Evolutionary conservation across 2,797 vertebrate genomes (phyloP).

Genomic region (Onychomys leucogaster): DNA sequence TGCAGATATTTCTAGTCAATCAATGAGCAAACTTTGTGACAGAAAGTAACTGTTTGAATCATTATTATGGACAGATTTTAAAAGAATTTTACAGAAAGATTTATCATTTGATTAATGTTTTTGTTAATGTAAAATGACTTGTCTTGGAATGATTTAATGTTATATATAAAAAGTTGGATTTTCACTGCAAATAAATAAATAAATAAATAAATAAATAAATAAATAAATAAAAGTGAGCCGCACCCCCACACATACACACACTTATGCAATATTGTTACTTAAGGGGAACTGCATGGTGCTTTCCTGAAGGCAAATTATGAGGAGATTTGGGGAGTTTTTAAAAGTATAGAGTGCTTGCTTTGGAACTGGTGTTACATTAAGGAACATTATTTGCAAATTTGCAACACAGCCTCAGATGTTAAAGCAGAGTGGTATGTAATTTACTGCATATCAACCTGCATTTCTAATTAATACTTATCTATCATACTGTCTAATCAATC

Average conservation of each 20-base stretch:
- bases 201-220: not conserved
- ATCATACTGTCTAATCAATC: not conserved
- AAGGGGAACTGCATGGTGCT: not conserved
- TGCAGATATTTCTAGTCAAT: not conserved
- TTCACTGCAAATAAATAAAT: not conserved
- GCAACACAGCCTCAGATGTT: not conserved
- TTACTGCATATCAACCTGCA: not conserved
- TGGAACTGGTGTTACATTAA: not conserved
- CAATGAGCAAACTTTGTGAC: not conserved
- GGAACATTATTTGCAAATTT: not conserved
- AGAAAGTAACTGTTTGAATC: slow-evolving; percentile 28
- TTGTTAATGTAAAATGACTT: not conserved
- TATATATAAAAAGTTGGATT: not conserved
- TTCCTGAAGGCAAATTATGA: not conserved
- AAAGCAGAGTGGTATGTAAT: not conserved
- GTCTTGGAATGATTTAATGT: not conserved
- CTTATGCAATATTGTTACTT: not conserved
- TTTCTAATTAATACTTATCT: not conserved
- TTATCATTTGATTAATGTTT: not conserved
- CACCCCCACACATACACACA: too few species aligned
- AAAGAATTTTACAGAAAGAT: not conserved
- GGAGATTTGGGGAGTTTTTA: not conserved
- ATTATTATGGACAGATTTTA: not conserved
- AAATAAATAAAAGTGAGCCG: too few species aligned
- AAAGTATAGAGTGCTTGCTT: not conserved